These are phyloP conservation scores for Cantharis lateralis DNA, from an alignment of 2,888 invertebrate species.

Conservation along the genomic window DNA sequence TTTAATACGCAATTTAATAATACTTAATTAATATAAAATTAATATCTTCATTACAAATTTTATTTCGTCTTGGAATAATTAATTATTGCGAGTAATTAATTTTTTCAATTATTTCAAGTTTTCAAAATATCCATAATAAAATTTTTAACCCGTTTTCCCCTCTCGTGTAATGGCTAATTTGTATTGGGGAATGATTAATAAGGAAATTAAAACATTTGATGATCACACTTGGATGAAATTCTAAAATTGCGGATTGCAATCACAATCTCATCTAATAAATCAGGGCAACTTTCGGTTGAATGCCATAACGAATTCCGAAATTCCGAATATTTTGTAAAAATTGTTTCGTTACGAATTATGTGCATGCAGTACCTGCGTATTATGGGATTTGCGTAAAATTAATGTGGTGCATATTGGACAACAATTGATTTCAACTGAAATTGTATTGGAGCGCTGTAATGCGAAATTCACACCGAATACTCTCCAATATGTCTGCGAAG, in stretches of 20 bases:
- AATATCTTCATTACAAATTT: neutral
- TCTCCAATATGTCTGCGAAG: slow-evolving; percentile 1
- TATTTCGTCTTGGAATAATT: neutral
- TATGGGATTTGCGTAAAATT: neutral
- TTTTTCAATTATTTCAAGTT: neutral
- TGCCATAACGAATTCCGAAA: neutral
- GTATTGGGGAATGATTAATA: neutral
- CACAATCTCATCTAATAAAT: neutral
- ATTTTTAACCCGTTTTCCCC: neutral
- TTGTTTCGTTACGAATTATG: neutral
- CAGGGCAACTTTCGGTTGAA: neutral
- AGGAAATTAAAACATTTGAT: neutral
- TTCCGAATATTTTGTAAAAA: neutral
- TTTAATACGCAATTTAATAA: neutral
- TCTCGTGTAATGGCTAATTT: neutral
- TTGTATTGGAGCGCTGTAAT: neutral
- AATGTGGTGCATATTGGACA: neutral
- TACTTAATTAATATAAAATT: neutral
- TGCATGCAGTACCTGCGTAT: neutral
- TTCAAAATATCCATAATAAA: neutral
- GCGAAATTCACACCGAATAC: slow-evolving; percentile 20
- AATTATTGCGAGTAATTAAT: neutral
- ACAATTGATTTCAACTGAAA: neutral
- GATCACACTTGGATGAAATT: neutral
- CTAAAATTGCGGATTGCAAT: neutral